Evolutionary conservation across 2,797 vertebrate genomes (phyloP), one percentile per base, ranked within the genome.

Genomic region (Gallinago stenura): DNA sequence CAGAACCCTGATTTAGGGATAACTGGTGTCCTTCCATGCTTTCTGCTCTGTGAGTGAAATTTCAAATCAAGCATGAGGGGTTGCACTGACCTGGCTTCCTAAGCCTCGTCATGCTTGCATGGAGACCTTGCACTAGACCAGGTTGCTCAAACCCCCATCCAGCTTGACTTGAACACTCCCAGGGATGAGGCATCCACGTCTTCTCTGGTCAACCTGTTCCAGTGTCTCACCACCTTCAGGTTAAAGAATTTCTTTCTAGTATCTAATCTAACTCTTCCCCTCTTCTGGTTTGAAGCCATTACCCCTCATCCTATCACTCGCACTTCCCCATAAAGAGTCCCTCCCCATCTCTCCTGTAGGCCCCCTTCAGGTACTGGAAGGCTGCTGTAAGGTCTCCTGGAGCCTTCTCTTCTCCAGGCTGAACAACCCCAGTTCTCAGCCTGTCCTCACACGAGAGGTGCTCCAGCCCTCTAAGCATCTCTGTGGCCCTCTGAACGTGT

Each of bases 21-120:
- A 20, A 62, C 6, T 4, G 22, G 18, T 22, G 6, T 31, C 5
- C 17, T 33, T 24, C n/a, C 2, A 0, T 5, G 22, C n/a, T 19
- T 43, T 35, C 43, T 33, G 30, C 70, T 25, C 11, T 5, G 15
- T 2, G 1, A 58, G n/a, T 33, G 37, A 17, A 24, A 82, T 20
- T 22, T 73, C 61, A 17, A 18, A 12, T 25, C 1, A 0, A 24
- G 33, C 12, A 9, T 1, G 0, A 15, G 54, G 31, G 11, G 6
- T 65, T 15, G 31, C 12, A 2, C 37, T 15, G 12, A 33, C 21
- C 51, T 45, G 43, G 15, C 48, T 68, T 62, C 41, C 48, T 28
- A 10, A 53, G 56, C 41, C 21, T 4, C 3, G 8, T 41, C 16
- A 3, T 39, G 3, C 39, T 61, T 48, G 39, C 12, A 6, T 10